Base-by-base conservation (phyloP, 2,113 vertebrate genomes). In the Hyaena hyaena region DNA sequence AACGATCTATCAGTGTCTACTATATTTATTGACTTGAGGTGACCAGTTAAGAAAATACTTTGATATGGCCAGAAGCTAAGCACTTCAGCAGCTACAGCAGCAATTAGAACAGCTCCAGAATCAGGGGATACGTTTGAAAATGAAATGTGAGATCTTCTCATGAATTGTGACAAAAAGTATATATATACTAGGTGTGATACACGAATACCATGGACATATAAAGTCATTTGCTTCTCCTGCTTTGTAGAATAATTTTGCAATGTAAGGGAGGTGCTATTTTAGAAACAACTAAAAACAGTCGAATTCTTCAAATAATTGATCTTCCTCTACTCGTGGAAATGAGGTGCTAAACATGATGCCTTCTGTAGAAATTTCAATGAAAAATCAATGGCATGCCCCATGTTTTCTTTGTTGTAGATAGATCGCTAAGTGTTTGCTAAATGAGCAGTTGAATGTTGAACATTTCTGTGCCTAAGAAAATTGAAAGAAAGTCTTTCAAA, bases 221-320 rank as follows among this genome's bases (percentile, higher is more conserved):
- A 80, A 95, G 66, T 96, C 15, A 89, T 88, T 93, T 82, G 83
- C 31, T 87, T 81, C 24, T 81, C 10, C 24, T 85, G 43, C 19
- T 88, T 89, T 68, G 7, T 86, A 33, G 82, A 89, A 71, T 63
- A 90, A 48, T 12, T 95, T 95, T 95, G 33, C 53, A 69, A 26
- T 15, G 4, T 58, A 84, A 89, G 24, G 26, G 28, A 86, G 48
- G 69, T 14, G 39, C 11, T 85, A 84, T 86, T 83, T 97, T 96
- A 95, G 76, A 97, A 96, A 81, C 7, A 82, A 61, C 16, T 55
- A 69, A 93, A 90, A 68, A 28, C 28, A n/a, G 11, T 50, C 45
- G 65, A 17, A n/a, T 89, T 84, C 24, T 63, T 91, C 26, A 93
- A 96, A 93, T 39, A 68, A 79, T 71, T 85, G 28, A 45, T 45